Base-by-base conservation (phyloP, 2,113 vertebrate species). In the Thymallus thymallus region DNA sequence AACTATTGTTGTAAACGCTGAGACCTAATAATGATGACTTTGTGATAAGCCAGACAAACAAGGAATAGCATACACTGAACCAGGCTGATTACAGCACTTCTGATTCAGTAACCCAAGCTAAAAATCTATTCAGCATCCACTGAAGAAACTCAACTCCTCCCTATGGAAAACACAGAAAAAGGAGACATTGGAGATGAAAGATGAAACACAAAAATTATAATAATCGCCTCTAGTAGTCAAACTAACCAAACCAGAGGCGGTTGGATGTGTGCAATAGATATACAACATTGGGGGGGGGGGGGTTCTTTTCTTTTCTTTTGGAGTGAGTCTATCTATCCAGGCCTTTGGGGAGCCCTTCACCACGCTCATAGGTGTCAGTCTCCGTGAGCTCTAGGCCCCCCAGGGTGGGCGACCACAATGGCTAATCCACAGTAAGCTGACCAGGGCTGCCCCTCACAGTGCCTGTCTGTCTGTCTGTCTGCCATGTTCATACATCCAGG, bases 401-500 rank as follows among this genome's bases (percentile, higher is more conserved):
- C 24, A 32, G 82, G 86, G 87, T 75, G 14, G 86, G 88, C 77
- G 16, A 72, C 78, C 48, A 30, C 63, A 69, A 20, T 63, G 76
- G 81, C 32, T 80, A 73, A 67, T 35, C 46, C 73, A 78, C 75
- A 60, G 48, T 51, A 73, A 72, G 61, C 67, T 76, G 71, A 63
- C 71, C 74, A 68, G 75, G 76, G 76, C 78, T 45, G 84, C 73
- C 35, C 80, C 72, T 51, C 78, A 73, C 73, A 74, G 83, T 73
- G 83, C 78, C 82, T 82, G 80, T 85, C 35, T 41, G 35, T 41
- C 82, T 82, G 80, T 85, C 35, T 41, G 35, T 41, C 78, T 74
- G 74, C 69, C 12, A 65, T 84, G 89, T 91, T 80, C 70, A 84
- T 23, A 56, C 2, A 32, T 76, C 74, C 68, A 77, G 76, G 71